phyloP scores from a whole-genome alignment of 2,797 vertebrate species.

The Vireo griseus region DNA sequence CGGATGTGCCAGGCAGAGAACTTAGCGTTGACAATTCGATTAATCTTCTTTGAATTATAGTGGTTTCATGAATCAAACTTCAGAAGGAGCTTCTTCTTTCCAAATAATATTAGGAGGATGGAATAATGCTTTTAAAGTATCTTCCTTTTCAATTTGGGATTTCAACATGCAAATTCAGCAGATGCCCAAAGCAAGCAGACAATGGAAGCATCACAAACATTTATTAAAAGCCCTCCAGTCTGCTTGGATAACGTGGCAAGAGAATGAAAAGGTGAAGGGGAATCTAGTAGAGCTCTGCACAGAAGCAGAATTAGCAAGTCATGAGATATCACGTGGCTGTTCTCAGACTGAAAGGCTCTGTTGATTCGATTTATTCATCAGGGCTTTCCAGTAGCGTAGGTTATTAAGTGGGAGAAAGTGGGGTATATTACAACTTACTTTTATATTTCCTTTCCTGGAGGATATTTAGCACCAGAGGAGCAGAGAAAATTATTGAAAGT shows the following conservation, averaged over 20 bases:
- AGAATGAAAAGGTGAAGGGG: constrained; percentile 55
- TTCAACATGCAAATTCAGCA: constrained; percentile 58
- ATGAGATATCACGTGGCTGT: constrained; percentile 66
- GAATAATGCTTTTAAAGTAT: constrained; percentile 48
- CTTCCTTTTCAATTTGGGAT: constrained; percentile 38
- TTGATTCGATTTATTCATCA: constrained; percentile 63
- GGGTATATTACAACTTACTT: constrained; percentile 35
- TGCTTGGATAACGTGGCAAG: constrained; percentile 1
- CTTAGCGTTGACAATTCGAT: constrained; percentile 33
- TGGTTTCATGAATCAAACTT: constrained; percentile 48
- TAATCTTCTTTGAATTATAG: constrained; percentile 44
- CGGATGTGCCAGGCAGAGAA: neutral
- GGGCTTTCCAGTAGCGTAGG: constrained; percentile 17
- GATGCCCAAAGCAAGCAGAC: constrained; percentile 26
- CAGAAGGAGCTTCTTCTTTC: constrained; percentile 13
- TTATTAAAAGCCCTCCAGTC: constrained; percentile 26
- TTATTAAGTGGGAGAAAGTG: constrained; percentile 38
- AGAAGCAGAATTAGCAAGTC: constrained; percentile 69
- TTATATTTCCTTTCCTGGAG: constrained; percentile 58
- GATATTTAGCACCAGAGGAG: constrained; percentile 55
- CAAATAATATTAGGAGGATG: neutral
- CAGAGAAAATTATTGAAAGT: constrained; percentile 64
- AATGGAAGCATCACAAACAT: constrained; percentile 33
- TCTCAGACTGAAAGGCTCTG: constrained; percentile 59
- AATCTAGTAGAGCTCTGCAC: constrained; percentile 13